Conservation (phyloP, 2,888 invertebrate genomes). For the Ceratothoa steindachneri region DNA sequence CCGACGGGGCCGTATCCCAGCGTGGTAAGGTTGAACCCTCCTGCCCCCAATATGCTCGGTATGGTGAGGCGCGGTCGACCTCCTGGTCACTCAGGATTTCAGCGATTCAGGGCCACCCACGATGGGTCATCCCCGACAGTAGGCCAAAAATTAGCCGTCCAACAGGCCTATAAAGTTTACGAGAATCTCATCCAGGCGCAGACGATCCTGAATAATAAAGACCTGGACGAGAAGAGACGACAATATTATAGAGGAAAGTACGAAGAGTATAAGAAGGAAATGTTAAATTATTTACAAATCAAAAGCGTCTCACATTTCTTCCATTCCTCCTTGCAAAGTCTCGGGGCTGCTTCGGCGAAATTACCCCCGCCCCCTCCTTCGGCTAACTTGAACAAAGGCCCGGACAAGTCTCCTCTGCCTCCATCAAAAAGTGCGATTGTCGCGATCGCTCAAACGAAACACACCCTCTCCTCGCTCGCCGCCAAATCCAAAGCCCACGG, state of each 20-base stretch:
- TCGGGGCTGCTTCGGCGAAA: constrained; percentile 28
- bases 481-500: neutral
- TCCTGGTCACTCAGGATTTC: neutral
- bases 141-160: constrained; percentile 19
- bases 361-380: constrained; percentile 24
- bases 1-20: neutral
- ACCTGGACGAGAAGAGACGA: constrained; percentile 12
- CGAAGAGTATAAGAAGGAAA: constrained; percentile 27
- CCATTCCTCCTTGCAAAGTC: constrained; percentile 28
- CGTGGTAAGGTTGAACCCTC: neutral
- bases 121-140: neutral
- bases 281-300: constrained; percentile 34
- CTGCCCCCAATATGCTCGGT: neutral
- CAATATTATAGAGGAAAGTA: constrained; percentile 24
- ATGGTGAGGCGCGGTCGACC: neutral
- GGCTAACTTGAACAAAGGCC: neutral
- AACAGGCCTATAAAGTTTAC: constrained; percentile 40
- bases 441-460: neutral
- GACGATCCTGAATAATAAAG: constrained; percentile 23
- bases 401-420: neutral
- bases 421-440: neutral
- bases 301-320: constrained; percentile 41
- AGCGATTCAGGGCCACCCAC: neutral
- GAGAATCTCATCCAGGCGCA: constrained; percentile 32
- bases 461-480: neutral